phyloP scores from a whole-genome alignment of 1,140 invertebrate genomes.

The Saccostrea glomerata region DNA sequence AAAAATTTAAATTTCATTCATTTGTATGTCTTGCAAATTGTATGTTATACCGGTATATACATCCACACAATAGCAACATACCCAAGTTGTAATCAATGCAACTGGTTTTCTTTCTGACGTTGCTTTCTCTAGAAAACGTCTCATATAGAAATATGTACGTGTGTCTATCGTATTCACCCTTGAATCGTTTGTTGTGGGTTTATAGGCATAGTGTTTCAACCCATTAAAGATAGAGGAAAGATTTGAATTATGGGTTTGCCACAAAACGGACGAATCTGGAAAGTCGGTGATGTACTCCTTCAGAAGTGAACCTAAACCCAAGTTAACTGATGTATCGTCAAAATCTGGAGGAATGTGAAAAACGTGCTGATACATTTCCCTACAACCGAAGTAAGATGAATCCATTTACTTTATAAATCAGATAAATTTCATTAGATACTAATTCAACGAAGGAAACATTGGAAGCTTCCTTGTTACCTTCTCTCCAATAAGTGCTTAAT shows the following conservation, averaged over 20 bases:
- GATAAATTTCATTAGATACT: neutral
- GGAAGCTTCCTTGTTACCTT: neutral
- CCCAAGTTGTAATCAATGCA: conserved; percentile 68
- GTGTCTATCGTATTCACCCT: conserved; percentile 66
- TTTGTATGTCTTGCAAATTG: too few species aligned
- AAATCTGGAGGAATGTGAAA: conserved; percentile 72
- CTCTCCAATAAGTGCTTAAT: conserved; percentile 53
- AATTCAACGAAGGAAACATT: neutral
- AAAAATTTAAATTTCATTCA: neutral
- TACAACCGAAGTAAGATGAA: conserved; percentile 32
- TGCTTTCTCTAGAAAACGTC: conserved; percentile 63
- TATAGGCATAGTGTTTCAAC: conserved; percentile 69
- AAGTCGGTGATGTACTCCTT: conserved; percentile 55
- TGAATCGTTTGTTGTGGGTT: conserved; percentile 59
- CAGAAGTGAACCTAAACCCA: conserved; percentile 67
- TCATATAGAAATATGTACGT: conserved; percentile 66
- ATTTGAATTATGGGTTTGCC: conserved; percentile 65
- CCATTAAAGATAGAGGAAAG: conserved; percentile 64
- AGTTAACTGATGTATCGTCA: conserved; percentile 70
- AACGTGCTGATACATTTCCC: conserved; percentile 56
- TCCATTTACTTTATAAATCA: neutral
- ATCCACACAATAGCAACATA: conserved; percentile 28
- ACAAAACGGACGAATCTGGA: conserved; percentile 58
- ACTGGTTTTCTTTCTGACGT: conserved; percentile 54
- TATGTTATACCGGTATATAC: too few species aligned